Percentiles rank a stretch among this genome's conserved stretches.
Conservation (phyloP, 2,113 vertebrate species). For the Bolborhynchus lineola region DNA sequence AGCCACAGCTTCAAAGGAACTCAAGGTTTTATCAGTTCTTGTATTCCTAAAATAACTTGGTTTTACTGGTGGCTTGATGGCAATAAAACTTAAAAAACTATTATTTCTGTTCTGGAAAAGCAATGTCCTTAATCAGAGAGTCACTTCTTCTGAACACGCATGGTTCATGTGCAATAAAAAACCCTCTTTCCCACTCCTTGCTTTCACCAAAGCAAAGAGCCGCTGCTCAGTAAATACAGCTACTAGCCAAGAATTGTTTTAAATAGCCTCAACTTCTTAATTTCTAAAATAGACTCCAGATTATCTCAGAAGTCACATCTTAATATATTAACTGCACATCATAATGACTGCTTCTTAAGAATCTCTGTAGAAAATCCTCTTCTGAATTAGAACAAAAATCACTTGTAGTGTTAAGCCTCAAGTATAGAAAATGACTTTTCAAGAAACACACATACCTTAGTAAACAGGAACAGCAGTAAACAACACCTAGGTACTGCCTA, state of each 20-base stretch:
- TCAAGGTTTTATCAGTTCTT: neutral
- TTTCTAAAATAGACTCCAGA: neutral
- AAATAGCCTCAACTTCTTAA: neutral
- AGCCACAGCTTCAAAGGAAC: neutral
- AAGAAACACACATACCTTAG: neutral
- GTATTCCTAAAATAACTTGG: neutral
- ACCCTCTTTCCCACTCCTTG: neutral
- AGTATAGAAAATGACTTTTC: neutral
- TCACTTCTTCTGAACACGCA: neutral
- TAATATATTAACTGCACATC: neutral
- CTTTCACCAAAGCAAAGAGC: neutral
- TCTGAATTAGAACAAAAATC: neutral
- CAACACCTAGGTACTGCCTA: neutral
- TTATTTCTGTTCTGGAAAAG: neutral
- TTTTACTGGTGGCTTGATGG: neutral
- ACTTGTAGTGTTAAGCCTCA: neutral
- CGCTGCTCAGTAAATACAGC: neutral
- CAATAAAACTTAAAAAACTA: neutral
- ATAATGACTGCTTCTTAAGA: neutral
- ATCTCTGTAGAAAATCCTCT: neutral
- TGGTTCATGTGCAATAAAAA: neutral
- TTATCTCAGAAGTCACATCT: neutral
- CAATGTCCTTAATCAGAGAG: neutral
- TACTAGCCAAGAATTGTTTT: neutral
- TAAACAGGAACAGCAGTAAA: neutral